phyloP scores from a whole-genome alignment of 2,113 vertebrate species.

The Oryctolagus cuniculus region mOryCun1.1 NC_091437.1:29197501-29198000 shows the following conservation, averaged over 20 bases:
- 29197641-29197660: constrained; percentile 99
- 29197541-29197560: background rate
- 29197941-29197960: constrained; percentile 97
- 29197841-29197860: constrained; percentile 49
- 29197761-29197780: constrained; percentile 16
- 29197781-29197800: background rate
- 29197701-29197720: constrained; percentile 92
- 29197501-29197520: background rate
- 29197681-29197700: constrained; percentile 99
- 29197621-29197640: constrained; percentile 97
- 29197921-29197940: background rate
- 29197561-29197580: background rate
- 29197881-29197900: constrained; percentile 34
- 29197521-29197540: background rate
- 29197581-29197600: background rate
- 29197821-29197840: background rate
- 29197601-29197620: background rate
- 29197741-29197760: background rate
- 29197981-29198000: constrained; percentile 95
- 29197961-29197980: constrained; percentile 98
- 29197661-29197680: constrained; percentile 99
- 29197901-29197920: background rate
- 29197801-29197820: background rate
- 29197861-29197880: background rate
- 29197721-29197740: background rate